A percentile compares a stretch with the other conserved stretches of the same genome.
Conservation (phyloP, 2,797 vertebrate genomes). For the Xenops minutus region DNA sequence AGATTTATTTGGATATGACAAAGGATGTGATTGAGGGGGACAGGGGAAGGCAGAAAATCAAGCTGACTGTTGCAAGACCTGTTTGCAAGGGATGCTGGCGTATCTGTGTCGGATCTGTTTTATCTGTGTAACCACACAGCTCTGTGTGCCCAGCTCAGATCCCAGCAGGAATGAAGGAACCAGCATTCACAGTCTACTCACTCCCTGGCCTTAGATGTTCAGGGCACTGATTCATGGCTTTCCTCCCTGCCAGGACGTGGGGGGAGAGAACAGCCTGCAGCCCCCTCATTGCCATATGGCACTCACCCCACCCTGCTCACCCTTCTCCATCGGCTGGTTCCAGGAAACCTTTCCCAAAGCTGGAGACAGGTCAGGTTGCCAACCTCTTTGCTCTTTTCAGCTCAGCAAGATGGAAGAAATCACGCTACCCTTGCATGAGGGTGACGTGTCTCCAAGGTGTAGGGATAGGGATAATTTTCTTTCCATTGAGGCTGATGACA, state of each 20-base stretch:
- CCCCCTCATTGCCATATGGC: rapidly evolving
- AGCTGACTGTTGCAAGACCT: background rate
- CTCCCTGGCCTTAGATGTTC: background rate
- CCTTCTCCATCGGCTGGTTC: background rate
- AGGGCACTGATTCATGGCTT: background rate
- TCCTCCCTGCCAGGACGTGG: rapidly evolving
- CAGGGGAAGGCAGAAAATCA: background rate
- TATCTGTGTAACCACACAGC: background rate
- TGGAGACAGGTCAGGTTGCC: background rate
- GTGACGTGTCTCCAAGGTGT: rapidly evolving
- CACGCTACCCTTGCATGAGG: background rate
- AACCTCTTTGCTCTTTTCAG: background rate
- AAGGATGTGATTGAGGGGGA: background rate
- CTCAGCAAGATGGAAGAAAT: background rate
- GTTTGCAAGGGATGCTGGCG: background rate
- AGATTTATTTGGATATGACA: background rate
- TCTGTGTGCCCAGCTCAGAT: background rate
- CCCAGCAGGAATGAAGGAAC: background rate
- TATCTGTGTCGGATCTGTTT: background rate
- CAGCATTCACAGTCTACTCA: background rate
- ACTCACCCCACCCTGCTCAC: rapidly evolving
- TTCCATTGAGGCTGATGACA: background rate
- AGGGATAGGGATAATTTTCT: background rate
- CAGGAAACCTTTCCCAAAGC: background rate
- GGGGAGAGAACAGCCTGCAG: background rate